phyloP scores from a whole-genome alignment of 2,888 invertebrate genomes.

The Hypomecis atomaria region DNA sequence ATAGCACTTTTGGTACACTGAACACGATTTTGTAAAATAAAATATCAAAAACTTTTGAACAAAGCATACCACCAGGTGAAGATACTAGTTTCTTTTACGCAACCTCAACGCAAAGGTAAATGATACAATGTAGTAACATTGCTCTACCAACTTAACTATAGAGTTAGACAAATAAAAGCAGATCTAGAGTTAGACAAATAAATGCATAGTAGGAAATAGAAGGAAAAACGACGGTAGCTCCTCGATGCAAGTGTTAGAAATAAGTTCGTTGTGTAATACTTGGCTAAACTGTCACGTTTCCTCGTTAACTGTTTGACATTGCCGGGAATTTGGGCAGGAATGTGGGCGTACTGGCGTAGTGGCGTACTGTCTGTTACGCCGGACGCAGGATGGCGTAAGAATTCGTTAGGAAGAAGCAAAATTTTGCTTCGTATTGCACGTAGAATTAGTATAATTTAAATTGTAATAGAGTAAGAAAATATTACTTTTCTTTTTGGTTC shows the following conservation, averaged over 20 bases:
- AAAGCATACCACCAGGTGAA: background rate
- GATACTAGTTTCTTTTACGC: background rate
- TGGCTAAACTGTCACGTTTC: constrained; percentile 44
- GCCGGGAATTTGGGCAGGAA: constrained; percentile 40
- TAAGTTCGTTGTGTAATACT: constrained; percentile 15
- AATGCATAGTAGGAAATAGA: background rate
- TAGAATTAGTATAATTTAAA: constrained; percentile 7
- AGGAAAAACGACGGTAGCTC: background rate
- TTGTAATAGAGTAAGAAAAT: background rate
- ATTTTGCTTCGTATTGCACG: constrained; percentile 1
- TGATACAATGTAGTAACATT: constrained; percentile 17
- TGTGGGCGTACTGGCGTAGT: constrained; percentile 24
- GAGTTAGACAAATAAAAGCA: background rate
- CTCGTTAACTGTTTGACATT: constrained; percentile 46
- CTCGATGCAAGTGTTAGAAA: background rate
- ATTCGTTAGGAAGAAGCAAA: constrained; percentile 6
- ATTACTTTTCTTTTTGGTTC: too few relatives aligned
- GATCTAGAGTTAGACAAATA: background rate
- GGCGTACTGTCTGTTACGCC: constrained; percentile 9
- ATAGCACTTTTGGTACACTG: too few relatives aligned
- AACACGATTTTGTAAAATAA: too few relatives aligned
- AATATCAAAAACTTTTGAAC: background rate
- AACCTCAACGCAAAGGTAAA: constrained; percentile 4
- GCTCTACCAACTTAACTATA: background rate
- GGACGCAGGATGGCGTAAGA: constrained; percentile 13